phyloP scores from a whole-genome alignment of 2,113 vertebrate species.

The Sinocyclocheilus anshuiensis region DNA sequence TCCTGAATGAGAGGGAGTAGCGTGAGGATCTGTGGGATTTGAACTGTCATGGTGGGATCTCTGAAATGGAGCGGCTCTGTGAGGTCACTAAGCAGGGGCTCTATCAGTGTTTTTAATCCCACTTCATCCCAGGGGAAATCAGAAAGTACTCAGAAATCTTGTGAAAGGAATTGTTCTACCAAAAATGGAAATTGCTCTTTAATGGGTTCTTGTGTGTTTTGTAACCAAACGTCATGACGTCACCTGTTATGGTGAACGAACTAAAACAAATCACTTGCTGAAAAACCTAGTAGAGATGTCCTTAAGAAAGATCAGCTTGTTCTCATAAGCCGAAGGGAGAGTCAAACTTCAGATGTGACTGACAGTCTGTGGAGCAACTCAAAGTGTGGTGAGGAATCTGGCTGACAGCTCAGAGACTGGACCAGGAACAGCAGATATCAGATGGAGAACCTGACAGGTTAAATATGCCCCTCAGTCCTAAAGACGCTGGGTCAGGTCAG shows the following conservation, averaged over 20 bases:
- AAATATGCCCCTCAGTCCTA: neutral
- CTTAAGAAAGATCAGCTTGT: conserved; percentile 15
- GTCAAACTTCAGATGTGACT: neutral
- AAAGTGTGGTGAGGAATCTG: conserved; percentile 24
- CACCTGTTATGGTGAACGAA: neutral
- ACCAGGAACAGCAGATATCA: neutral
- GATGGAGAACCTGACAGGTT: neutral
- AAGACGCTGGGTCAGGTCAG: conserved; percentile 7
- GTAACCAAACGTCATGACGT: neutral
- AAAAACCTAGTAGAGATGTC: neutral
- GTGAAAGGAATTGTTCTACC: neutral
- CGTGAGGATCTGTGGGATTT: too few species aligned
- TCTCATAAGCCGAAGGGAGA: neutral
- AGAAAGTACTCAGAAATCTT: neutral
- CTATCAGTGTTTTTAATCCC: neutral
- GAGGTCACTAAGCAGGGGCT: neutral
- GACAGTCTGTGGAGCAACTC: conserved; percentile 18
- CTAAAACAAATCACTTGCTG: neutral
- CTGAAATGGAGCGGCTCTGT: neutral
- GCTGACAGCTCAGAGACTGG: conserved; percentile 28
- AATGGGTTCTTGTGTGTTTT: neutral
- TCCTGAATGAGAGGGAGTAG: too few species aligned
- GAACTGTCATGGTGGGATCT: too few species aligned
- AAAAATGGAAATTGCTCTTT: neutral
- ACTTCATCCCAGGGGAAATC: neutral